These are phyloP conservation scores for Corapipo altera DNA, from an alignment of 2,113 vertebrate species.

Conservation along the genomic window DNA sequence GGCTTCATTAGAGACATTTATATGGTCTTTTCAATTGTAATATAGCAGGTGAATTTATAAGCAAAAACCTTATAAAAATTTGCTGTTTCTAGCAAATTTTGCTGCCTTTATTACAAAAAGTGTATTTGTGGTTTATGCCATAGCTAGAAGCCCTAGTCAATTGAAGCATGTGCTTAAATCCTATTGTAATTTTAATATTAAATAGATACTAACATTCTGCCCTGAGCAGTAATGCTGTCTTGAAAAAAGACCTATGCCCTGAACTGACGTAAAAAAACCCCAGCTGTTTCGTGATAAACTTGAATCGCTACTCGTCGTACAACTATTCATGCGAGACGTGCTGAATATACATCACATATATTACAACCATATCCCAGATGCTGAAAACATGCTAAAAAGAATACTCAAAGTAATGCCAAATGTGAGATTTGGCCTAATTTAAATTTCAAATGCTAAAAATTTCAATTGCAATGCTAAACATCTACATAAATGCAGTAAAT, in stretches of 20 bases:
- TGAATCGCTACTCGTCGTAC: neutral
- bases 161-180: neutral
- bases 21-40: neutral
- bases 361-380: neutral
- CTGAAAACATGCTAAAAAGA: neutral
- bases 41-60: neutral
- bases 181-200: neutral
- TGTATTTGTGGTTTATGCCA: fast-evolving
- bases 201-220: neutral
- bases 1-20: neutral
- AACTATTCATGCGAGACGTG: neutral
- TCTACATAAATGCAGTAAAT: neutral
- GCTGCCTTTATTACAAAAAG: neutral
- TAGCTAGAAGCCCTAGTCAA: neutral
- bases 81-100: neutral
- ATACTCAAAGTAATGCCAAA: neutral
- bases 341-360: neutral
- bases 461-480: neutral
- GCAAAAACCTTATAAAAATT: neutral
- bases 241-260: neutral
- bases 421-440: neutral
- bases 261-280: neutral
- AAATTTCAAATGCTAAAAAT: neutral
- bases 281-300: neutral
- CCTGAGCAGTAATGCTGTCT: neutral